Percentiles rank a stretch among this genome's conserved stretches.
These are phyloP conservation scores for Xestoiulus laeticollis DNA, from an alignment of 2,888 invertebrate species.

Conservation along the genomic window DNA sequence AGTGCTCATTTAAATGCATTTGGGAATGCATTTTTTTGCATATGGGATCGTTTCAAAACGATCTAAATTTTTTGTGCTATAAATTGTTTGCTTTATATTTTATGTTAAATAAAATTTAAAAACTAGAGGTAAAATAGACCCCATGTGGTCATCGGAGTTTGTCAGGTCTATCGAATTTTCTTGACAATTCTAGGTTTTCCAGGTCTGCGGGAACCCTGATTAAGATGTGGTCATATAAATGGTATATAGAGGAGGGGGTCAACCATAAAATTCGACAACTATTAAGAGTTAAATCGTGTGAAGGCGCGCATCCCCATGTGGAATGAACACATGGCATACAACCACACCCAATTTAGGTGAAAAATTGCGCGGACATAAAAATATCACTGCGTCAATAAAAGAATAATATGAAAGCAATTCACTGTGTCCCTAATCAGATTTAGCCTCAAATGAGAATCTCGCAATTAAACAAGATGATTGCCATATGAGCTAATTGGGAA, in stretches of 20 bases:
- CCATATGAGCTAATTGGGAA: not conserved
- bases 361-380: slow-evolving; percentile 2
- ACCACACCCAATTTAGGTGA: slow-evolving; percentile 15
- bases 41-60: too few relatives aligned
- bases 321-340: not conserved
- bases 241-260: not conserved
- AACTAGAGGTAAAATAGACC: too few relatives aligned
- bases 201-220: too few relatives aligned
- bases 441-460: not conserved
- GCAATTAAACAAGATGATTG: not conserved
- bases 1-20: too few relatives aligned
- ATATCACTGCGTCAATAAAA: slow-evolving; percentile 1
- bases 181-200: too few relatives aligned
- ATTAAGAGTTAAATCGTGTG: not conserved
- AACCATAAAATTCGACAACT: not conserved
- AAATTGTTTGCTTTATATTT: too few relatives aligned
- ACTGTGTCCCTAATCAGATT: not conserved
- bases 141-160: too few relatives aligned
- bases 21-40: too few relatives aligned
- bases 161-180: too few relatives aligned
- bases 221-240: not conserved
- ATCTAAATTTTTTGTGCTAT: too few relatives aligned
- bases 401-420: slow-evolving; percentile 33
- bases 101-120: too few relatives aligned
- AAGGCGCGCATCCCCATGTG: not conserved